phyloP scores from a whole-genome alignment of 1,140 invertebrate species.

The Delia radicum region DNA sequence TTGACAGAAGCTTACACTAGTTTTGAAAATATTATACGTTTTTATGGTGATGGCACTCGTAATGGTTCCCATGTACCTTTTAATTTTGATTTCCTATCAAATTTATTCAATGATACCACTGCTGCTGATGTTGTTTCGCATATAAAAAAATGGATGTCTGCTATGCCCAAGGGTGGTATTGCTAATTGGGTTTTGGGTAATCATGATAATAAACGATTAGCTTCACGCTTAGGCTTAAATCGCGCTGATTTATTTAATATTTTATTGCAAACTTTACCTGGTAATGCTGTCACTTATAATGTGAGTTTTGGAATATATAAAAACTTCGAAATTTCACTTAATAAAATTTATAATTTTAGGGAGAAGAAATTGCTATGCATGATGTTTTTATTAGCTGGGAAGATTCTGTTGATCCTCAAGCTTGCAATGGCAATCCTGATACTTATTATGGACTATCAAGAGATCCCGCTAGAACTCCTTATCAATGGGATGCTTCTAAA shows the following conservation, averaged over 20 bases:
- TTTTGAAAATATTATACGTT: conserved; percentile 58
- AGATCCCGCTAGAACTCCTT: conserved; percentile 63
- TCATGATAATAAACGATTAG: conserved; percentile 66
- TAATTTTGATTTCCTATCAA: conserved; percentile 62
- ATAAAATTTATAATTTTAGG: conserved; percentile 57
- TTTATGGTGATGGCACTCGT: conserved; percentile 61
- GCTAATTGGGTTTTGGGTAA: conserved; percentile 70
- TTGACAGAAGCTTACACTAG: conserved; percentile 69
- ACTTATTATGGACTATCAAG: conserved; percentile 44
- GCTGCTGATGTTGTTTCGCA: conserved; percentile 58
- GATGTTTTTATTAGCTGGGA: conserved; percentile 60
- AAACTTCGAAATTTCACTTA: neutral
- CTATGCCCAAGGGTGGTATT: conserved; percentile 56
- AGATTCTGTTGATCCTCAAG: conserved; percentile 46
- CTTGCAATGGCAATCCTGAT: conserved; percentile 24
- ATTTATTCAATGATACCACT: conserved; percentile 60
- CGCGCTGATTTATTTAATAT: conserved; percentile 66
- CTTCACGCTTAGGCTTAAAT: conserved; percentile 62
- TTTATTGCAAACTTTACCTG: conserved; percentile 63
- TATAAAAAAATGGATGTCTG: conserved; percentile 60
- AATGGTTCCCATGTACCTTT: conserved; percentile 64
- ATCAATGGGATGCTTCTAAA: conserved; percentile 62
- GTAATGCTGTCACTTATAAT: conserved; percentile 67
- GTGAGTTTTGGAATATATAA: conserved; percentile 38
- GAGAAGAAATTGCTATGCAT: conserved; percentile 77